Conservation (phyloP, 2,888 invertebrate species). For the Hemicrepidius hirtus region DNA sequence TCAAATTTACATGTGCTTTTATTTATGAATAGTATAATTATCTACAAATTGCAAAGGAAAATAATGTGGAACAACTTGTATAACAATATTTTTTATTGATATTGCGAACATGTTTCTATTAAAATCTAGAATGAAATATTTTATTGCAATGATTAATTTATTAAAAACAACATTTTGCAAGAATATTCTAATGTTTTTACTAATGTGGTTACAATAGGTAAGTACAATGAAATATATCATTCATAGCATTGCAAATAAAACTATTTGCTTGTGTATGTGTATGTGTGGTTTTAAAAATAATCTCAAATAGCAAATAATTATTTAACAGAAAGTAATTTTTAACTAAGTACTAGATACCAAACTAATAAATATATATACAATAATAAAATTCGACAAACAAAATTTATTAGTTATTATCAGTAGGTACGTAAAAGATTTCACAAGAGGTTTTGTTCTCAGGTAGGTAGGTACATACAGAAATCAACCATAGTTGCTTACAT, state of each 20-base stretch:
- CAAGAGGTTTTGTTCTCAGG: background rate
- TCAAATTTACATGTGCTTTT: too few relatives aligned
- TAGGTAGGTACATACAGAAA: constrained; percentile 11
- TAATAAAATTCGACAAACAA: constrained; percentile 10
- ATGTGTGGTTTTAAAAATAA: background rate
- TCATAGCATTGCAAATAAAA: background rate
- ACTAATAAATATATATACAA: constrained; percentile 25
- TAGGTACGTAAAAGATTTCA: constrained; percentile 6
- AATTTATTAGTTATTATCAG: background rate
- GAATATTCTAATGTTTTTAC: background rate
- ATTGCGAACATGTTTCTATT: constrained; percentile 35
- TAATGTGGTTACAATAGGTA: background rate
- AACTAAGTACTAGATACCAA: background rate
- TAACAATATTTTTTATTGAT: constrained; percentile 41
- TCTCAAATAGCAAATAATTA: background rate
- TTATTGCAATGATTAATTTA: too few relatives aligned
- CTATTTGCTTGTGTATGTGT: background rate
- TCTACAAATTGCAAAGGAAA: background rate
- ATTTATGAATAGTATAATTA: background rate
- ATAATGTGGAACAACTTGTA: background rate
- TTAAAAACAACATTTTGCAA: background rate
- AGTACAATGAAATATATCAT: background rate
- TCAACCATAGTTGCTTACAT: constrained; percentile 8
- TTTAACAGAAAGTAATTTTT: background rate
- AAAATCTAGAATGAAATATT: constrained; percentile 34